These are phyloP conservation scores for Prorops nasuta DNA, from an alignment of 1,140 invertebrate species.

Conservation along the genomic window DNA sequence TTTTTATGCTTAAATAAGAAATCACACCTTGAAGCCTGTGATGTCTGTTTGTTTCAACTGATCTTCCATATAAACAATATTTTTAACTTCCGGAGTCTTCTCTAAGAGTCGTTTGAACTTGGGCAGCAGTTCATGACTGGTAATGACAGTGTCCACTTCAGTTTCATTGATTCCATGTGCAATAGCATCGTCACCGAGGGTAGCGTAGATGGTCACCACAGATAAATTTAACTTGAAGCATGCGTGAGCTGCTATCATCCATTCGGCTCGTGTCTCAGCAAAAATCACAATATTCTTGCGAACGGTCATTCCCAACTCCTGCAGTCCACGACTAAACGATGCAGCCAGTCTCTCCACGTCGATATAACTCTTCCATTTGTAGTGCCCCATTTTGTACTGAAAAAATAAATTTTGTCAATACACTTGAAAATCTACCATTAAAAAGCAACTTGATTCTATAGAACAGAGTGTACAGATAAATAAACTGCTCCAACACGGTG, in stretches of 20 bases:
- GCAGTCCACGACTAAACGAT: slow-evolving; percentile 77
- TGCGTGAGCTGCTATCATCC: slow-evolving; percentile 92
- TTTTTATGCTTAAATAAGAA: too few species aligned
- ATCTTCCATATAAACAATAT: slow-evolving; percentile 87
- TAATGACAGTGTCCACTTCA: slow-evolving; percentile 87
- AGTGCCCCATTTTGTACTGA: slow-evolving; percentile 88
- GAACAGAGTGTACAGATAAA: too few species aligned
- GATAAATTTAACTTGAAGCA: slow-evolving; percentile 85
- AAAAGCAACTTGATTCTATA: too few species aligned
- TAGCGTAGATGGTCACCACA: slow-evolving; percentile 96
- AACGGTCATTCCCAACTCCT: slow-evolving; percentile 65
- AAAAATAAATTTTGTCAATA: slow-evolving; percentile 26
- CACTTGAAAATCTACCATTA: neutral
- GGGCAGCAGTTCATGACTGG: slow-evolving; percentile 82
- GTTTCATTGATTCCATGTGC: slow-evolving; percentile 96
- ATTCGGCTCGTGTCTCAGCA: slow-evolving; percentile 95
- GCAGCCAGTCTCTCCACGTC: slow-evolving; percentile 75
- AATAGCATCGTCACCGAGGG: slow-evolving; percentile 93
- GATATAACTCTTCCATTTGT: slow-evolving; percentile 84
- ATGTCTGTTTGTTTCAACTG: slow-evolving; percentile 71
- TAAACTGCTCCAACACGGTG: too few species aligned
- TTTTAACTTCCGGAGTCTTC: slow-evolving; percentile 69
- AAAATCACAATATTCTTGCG: slow-evolving; percentile 86
- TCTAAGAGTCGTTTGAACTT: slow-evolving; percentile 81
- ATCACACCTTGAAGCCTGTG: slow-evolving; percentile 67